Percentiles rank a stretch among this genome's conserved stretches.
These are phyloP conservation scores for Rhynchopsitta pachyrhyncha DNA, from an alignment of 2,113 vertebrate genomes.

Conservation along the genomic window DNA sequence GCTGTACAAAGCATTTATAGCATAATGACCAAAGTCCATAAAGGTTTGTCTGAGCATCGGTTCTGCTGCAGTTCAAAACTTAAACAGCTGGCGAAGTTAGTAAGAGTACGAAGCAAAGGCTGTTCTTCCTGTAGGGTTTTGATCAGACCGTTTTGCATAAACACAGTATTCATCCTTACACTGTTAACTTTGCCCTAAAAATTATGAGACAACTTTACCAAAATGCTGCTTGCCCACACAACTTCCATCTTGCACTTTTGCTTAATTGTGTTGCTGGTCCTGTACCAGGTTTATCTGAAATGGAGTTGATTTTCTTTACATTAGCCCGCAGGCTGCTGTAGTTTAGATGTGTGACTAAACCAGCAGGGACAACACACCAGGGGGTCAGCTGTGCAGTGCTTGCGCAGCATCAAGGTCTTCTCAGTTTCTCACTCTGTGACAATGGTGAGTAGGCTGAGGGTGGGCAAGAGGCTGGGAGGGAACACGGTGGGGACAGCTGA, in stretches of 20 bases:
- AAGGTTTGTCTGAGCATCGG: background rate
- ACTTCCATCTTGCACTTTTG: background rate
- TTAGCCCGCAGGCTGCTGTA: no score
- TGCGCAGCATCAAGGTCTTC: background rate
- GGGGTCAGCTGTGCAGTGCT: background rate
- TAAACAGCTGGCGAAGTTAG: accelerated
- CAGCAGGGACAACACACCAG: background rate
- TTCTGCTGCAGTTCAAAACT: background rate
- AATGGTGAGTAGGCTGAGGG: background rate
- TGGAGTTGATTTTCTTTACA: background rate
- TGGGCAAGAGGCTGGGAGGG: background rate
- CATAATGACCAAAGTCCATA: background rate
- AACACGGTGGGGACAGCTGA: background rate
- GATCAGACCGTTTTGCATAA: background rate
- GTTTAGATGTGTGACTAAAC: background rate
- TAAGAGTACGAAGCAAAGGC: background rate
- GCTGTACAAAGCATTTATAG: background rate
- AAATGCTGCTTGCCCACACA: background rate
- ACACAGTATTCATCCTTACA: background rate
- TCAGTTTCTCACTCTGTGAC: background rate
- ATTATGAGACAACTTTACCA: background rate
- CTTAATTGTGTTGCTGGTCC: background rate
- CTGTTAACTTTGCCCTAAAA: background rate
- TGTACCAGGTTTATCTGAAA: background rate
- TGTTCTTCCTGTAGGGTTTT: background rate